A percentile compares a stretch with the other conserved stretches of the same genome.
These are phyloP conservation scores for Xiphophorus couchianus DNA, from an alignment of 2,113 vertebrate species.

Conservation along the genomic window DNA sequence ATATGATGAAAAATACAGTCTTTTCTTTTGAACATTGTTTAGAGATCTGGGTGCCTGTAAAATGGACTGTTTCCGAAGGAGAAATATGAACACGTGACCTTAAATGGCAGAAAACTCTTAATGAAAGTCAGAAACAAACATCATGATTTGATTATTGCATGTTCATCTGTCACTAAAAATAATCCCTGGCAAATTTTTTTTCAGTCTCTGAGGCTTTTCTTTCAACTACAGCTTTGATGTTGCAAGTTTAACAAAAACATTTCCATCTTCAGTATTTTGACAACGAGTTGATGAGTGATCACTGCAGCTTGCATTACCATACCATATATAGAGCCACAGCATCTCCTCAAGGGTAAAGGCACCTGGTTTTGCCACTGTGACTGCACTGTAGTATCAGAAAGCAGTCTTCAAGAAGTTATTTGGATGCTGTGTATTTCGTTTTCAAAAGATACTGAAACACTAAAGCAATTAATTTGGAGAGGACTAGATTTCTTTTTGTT, in stretches of 20 bases:
- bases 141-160: neutral
- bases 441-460: too few relatives aligned
- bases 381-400: neutral
- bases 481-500: too few relatives aligned
- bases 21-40: neutral
- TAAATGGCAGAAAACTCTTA: neutral
- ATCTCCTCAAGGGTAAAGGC: neutral
- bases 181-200: slow-evolving; percentile 23
- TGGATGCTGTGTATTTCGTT: too few relatives aligned
- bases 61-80: neutral
- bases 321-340: slow-evolving; percentile 47
- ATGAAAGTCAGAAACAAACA: slow-evolving; percentile 6
- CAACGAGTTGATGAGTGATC: slow-evolving; percentile 41
- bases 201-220: slow-evolving; percentile 3
- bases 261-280: slow-evolving; percentile 46
- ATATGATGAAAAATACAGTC: too few relatives aligned
- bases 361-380: slow-evolving; percentile 19
- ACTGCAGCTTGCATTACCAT: slow-evolving; percentile 12
- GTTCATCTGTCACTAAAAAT: slow-evolving; percentile 7
- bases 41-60: too few relatives aligned
- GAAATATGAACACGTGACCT: neutral
- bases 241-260: slow-evolving; percentile 50
- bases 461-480: too few relatives aligned
- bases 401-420: neutral
- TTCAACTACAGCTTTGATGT: slow-evolving; percentile 49